Conservation (phyloP, 2,888 invertebrate species). For the Pachymerium ferrugineum region DNA sequence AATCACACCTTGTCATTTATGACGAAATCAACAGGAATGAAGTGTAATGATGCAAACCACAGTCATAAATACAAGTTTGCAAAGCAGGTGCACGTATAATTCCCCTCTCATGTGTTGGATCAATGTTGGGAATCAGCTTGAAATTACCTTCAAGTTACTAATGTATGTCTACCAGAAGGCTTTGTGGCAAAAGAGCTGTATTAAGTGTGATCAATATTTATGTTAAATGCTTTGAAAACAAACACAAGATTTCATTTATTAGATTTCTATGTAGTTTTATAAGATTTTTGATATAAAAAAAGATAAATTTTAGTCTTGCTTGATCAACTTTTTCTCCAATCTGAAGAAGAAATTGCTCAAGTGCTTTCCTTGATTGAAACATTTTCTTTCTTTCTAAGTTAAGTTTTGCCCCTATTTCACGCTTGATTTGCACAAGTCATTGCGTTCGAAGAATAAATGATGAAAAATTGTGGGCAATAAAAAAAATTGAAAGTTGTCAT, state of each 20-base stretch:
- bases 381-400: neutral
- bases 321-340: constrained; percentile 1
- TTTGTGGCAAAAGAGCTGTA: no score
- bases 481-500: neutral
- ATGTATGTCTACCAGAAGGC: neutral
- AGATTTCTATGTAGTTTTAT: neutral
- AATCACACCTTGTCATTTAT: neutral
- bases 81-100: neutral
- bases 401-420: constrained; percentile 6
- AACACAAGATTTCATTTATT: neutral
- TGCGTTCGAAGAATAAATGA: constrained; percentile 1
- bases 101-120: no score
- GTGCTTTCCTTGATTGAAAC: constrained; percentile 10
- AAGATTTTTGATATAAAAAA: no score
- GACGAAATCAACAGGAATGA: neutral
- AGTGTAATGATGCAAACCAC: neutral
- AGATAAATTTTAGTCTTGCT: neutral
- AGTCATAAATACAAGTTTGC: neutral
- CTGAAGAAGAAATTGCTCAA: constrained; percentile 3
- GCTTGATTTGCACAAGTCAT: constrained; percentile 16
- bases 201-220: no score
- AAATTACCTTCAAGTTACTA: neutral
- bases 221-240: neutral
- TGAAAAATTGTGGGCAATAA: constrained; percentile 4
- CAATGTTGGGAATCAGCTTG: neutral